phyloP scores from a whole-genome alignment of 1,140 invertebrate genomes.

The Microplitis mediator region DNA sequence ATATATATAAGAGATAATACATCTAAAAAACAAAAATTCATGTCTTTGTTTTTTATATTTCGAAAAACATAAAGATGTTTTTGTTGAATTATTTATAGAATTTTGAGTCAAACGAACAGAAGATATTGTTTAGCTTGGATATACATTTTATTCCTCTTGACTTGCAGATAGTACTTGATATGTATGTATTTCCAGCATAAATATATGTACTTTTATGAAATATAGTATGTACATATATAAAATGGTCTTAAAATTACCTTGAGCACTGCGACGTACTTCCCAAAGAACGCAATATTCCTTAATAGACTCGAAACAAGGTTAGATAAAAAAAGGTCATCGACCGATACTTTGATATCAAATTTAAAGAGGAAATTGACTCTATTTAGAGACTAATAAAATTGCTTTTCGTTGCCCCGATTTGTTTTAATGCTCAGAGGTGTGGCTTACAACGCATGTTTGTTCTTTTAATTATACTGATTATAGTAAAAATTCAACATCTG shows the following conservation, averaged over 20 bases:
- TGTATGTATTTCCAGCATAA: too few species aligned
- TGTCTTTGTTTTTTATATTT: conserved; percentile 15
- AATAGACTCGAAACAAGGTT: neutral
- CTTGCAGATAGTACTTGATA: too few species aligned
- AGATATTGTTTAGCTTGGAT: too few species aligned
- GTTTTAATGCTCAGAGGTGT: too few species aligned
- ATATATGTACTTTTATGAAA: too few species aligned
- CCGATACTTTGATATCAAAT: conserved; percentile 23
- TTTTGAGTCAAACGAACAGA: neutral
- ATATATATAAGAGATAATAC: too few species aligned
- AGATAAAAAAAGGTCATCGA: conserved; percentile 10
- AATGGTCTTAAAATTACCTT: neutral
- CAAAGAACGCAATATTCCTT: neutral
- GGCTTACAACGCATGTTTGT: too few species aligned
- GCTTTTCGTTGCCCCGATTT: too few species aligned
- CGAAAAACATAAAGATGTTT: conserved; percentile 35
- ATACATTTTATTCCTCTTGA: too few species aligned
- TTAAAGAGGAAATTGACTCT: neutral
- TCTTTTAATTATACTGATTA: too few species aligned
- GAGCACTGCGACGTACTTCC: neutral
- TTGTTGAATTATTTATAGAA: conserved; percentile 52
- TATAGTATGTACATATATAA: neutral
- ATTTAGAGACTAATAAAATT: too few species aligned
- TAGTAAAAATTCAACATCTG: too few species aligned
- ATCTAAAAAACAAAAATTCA: conserved; percentile 1